Base-by-base conservation (phyloP, 2,113 vertebrate species). In the Gavia stellata region DNA sequence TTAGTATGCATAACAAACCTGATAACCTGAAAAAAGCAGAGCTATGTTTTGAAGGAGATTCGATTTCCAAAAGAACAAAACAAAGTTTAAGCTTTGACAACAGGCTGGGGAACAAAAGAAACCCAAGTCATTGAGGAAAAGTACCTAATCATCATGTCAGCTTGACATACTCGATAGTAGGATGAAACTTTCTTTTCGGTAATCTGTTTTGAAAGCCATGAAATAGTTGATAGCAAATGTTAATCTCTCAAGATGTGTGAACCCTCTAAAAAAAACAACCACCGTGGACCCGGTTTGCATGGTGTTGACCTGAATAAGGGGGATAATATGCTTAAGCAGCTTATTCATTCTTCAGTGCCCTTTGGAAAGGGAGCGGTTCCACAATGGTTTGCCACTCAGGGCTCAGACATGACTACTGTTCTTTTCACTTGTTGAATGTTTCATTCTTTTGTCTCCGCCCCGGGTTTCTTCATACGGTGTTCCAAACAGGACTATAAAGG, bases 271-370 rank as follows among this genome's bases (percentile, higher is more conserved):
- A 89, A 87, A 65, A 55, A 16, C 40, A 72, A 40, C 45, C 36
- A 62, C 58, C 18, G 4, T 0, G 5, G 77, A 62, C 86, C 77
- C 6, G 15, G 88, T 92, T 95, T 96, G 94, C 95, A 94, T 77
- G 95, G 92, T 94, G 81, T 91, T 97, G 95, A 95, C 95, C 94
- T 96, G 95, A 96, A 97, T 97, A 97, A 97, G 74, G 24, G 24
- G 88, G 91, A 96, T 96, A 96, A 97, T 97, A 90, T 79, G 94
- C 71, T 96, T 93, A 93, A 94, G 94, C 91, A 68, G 96, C 95
- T 96, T 96, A 96, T 97, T 96, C 89, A 91, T 96, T 97, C 90
- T 94, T 95, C 94, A 80, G 50, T 18, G 71, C 80, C 86, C 80
- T 90, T 95, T 94, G 83, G 92, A 86, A 91, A 93, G 82, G 78